phyloP scores from a whole-genome alignment of 2,888 invertebrate species.

The Hirtodrosophila confusa region DNA sequence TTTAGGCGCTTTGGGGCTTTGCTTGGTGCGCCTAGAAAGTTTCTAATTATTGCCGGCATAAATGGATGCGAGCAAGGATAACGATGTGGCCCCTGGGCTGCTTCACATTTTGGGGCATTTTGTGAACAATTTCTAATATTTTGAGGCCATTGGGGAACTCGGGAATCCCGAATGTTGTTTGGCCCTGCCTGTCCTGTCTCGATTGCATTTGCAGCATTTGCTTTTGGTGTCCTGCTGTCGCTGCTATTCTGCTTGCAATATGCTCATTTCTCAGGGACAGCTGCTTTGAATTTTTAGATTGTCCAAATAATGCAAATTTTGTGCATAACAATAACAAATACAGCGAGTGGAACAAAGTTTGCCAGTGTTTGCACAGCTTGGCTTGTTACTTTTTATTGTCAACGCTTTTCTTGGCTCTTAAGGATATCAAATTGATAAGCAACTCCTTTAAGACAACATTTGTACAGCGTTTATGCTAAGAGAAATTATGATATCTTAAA shows the following conservation, averaged over 20 bases:
- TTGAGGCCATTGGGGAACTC: constrained; percentile 7
- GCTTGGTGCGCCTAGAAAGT: constrained; percentile 20
- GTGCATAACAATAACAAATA: constrained; percentile 52
- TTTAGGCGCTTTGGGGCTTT: constrained; percentile 1
- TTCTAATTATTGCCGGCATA: constrained; percentile 50
- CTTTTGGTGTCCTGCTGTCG: constrained; percentile 1
- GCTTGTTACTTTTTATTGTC: constrained; percentile 23
- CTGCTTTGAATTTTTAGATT: constrained; percentile 67
- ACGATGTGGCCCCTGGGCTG: constrained; percentile 13
- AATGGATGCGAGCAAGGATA: constrained; percentile 22
- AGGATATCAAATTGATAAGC: constrained; percentile 38
- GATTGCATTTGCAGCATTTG: constrained; percentile 18
- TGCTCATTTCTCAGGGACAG: constrained; percentile 43
- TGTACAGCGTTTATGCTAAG: too few species aligned
- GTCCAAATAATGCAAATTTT: constrained; percentile 69
- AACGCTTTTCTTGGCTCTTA: constrained; percentile 8
- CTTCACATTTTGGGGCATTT: neutral
- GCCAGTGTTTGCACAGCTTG: constrained; percentile 9
- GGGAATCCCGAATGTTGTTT: constrained; percentile 7
- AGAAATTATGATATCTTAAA: too few species aligned
- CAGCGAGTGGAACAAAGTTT: neutral
- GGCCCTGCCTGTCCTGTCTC: constrained; percentile 11
- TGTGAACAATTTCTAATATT: constrained; percentile 16
- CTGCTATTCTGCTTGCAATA: constrained; percentile 10
- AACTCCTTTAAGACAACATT: constrained; percentile 5